Percentiles rank a stretch among this genome's conserved stretches.
phyloP scores from a whole-genome alignment of 1,140 invertebrate genomes.

The Drosophila murphyi region DNA sequence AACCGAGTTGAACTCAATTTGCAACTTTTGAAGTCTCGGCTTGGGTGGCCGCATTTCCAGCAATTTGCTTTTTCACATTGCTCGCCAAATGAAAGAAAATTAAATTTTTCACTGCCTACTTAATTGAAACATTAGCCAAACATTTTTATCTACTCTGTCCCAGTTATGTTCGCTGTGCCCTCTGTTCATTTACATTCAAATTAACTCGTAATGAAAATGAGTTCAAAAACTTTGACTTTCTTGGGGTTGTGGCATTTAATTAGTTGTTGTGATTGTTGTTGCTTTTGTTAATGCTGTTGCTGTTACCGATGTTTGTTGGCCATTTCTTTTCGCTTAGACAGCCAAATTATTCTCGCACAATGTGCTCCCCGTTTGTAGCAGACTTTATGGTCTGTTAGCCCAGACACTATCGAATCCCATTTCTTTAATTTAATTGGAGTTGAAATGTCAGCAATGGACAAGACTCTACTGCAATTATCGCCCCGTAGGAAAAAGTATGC shows the following conservation, averaged over 20 bases:
- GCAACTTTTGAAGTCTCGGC: constrained; percentile 24
- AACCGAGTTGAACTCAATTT: constrained; percentile 48
- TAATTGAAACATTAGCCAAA: constrained; percentile 84
- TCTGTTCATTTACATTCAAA: constrained; percentile 84
- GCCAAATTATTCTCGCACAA: constrained; percentile 57
- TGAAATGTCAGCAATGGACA: background rate
- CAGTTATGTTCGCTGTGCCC: constrained; percentile 13
- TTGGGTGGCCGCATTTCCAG: constrained; percentile 57
- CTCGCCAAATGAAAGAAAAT: constrained; percentile 79
- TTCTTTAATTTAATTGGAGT: constrained; percentile 39
- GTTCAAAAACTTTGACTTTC: constrained; percentile 70
- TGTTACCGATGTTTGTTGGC: constrained; percentile 56
- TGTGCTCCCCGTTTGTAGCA: constrained; percentile 5
- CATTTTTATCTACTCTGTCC: constrained; percentile 64
- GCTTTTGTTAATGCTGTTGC: constrained; percentile 34
- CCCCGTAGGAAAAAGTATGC: too few species aligned
- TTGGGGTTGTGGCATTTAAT: constrained; percentile 77
- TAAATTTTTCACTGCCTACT: constrained; percentile 82
- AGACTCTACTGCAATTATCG: too few species aligned
- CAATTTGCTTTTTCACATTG: constrained; percentile 58
- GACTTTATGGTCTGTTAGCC: constrained; percentile 57
- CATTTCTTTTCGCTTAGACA: constrained; percentile 65
- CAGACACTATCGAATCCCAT: constrained; percentile 61
- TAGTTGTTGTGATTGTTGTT: constrained; percentile 74
- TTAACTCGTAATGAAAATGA: constrained; percentile 84